These are phyloP conservation scores for Berghia stephanieae DNA, from an alignment of 1,140 invertebrate genomes.

Conservation along the genomic window DNA sequence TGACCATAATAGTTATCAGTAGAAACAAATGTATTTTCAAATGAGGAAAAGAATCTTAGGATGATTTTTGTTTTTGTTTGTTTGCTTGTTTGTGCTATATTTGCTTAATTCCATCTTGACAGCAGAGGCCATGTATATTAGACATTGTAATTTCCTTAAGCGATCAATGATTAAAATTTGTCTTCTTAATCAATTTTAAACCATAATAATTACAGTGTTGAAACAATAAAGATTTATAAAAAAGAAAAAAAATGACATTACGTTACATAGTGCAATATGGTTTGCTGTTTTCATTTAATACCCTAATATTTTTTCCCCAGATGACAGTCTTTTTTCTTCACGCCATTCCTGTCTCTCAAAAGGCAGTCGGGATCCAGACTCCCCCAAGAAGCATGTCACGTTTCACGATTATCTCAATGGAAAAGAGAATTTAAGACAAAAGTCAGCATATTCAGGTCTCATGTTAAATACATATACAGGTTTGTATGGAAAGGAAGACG, in stretches of 20 bases:
- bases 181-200: not conserved
- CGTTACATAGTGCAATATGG: not conserved
- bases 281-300: not conserved
- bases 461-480: conserved; percentile 36
- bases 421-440: conserved; percentile 55
- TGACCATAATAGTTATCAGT: too few species aligned
- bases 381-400: conserved; percentile 59
- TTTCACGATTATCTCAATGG: conserved; percentile 53
- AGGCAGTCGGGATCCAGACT: conserved; percentile 48
- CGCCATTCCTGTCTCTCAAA: conserved; percentile 50
- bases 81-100: too few species aligned
- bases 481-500: conserved; percentile 35
- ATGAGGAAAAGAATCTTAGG: too few species aligned
- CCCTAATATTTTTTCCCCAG: conserved; percentile 26
- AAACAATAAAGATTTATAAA: not conserved
- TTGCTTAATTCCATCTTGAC: too few species aligned
- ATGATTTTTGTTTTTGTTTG: too few species aligned
- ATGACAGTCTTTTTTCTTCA: conserved; percentile 31
- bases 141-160: not conserved
- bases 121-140: not conserved
- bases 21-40: too few species aligned
- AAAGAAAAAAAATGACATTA: not conserved
- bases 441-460: not conserved
- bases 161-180: not conserved
- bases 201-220: not conserved